Evolutionary conservation across 2,797 vertebrate species (phyloP), one percentile per base, ranked within the genome.

Genomic region (Staurois parvus): DNA sequence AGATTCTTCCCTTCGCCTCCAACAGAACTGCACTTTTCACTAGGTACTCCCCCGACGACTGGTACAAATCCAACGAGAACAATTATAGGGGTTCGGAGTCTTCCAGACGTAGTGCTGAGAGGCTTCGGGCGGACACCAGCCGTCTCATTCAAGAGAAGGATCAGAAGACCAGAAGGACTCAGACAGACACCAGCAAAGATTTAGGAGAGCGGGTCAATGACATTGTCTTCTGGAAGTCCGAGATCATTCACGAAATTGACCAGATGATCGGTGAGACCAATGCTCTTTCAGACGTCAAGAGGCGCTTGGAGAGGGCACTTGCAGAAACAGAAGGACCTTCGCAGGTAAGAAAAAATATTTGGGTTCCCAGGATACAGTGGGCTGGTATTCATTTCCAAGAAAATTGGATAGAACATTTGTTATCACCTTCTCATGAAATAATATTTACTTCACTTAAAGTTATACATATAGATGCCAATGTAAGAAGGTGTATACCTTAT

Each of bases 251-350:
- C n/a, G 98, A 99, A 92, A 94, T 96, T 6, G 96, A 97, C 84
- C 96, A 95, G 91, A 96, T 99, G 95, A 95, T 97, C 76, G 96
- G 93, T 0, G 98, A 99, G 92, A 98, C 95, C 69, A 95, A 95
- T 0, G 92, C 94, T 0, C 94, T 98, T 30, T 91, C 84, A 0
- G 97, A 97, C 40, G 86, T 96, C 81, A 98, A 97, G 91, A 95
- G 93, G 84, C 93, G 95, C 82, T 89, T 99, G 90, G 98, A 99
- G 87, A 96, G 97, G 90, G 96, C 96, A 26, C 83, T 99, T 85
- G 92, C 90, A 0, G 96, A 98, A 92, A 96, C 95, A 0, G 96
- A 98, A 88, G 95, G 96, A 0, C 97, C 97, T 29, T 92, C 98
- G 69, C 97, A 98, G 97, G 98, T 99, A 88, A 72, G 24, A 26